Evolutionary conservation across 1,140 invertebrate species (phyloP), one percentile per base, ranked within the genome.

Genomic region (Odontomachus brunneus): DNA sequence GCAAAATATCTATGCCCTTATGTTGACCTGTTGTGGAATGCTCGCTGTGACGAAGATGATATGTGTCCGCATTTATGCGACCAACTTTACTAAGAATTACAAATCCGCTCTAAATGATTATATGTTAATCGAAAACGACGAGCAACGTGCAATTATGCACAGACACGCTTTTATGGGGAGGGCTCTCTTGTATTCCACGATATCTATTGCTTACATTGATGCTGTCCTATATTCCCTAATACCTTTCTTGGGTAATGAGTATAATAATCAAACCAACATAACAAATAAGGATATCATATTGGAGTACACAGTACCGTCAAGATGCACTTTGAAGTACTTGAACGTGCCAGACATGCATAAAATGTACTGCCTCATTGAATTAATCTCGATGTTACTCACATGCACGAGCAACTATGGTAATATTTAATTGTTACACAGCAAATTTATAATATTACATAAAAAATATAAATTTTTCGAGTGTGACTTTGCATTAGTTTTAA

Each of bases 331-430:
- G 0, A 1, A 12, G 0, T 0, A 19, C 15, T 3, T 82, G 1
- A 12, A 49, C 3, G 1, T 76, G 2, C 9, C 29, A 0, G 11
- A 19, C 0, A 3, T 81, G 33, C 14, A 12, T 5, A 5, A 12
- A 1, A 1, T 49, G 1, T 0, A 81, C 1, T 72, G 53, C 5
- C 0, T 65, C 7, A 3, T n/a, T 0, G 59, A 84, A 3, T 60
- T n/a, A 0, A 0, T 59, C 0, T 22, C 72, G 76, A 0, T 84
- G 51, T 0, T 84, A 0, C 0, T 55, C 0, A 24, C 59, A 15
- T 14, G 33, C 24, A 65, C 17, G 1, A 67, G 76, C 12, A 84
- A 82, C 33, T 1, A 72, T 12, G 83, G 83, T 84, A 82, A 63
- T 4, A 15, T 24, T 22, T 26, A 5, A 3, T 48, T 19, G 3